Conservation (phyloP, 2,797 vertebrate genomes). For the Epinephelus awoara region DNA sequence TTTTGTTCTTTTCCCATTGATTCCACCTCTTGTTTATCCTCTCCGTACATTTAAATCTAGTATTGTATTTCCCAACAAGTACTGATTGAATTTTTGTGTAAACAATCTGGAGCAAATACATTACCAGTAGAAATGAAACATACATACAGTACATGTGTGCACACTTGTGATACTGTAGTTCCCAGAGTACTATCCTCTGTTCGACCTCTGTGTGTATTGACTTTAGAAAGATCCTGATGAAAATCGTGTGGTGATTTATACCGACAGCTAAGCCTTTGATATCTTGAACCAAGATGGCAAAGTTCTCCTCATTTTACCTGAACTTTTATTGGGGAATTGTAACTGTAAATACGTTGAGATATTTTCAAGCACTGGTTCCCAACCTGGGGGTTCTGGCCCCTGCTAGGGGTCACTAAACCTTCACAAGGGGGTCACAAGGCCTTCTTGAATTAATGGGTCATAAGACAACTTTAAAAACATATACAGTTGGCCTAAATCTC, state of each 20-base stretch:
- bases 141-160: not conserved
- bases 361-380: no score
- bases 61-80: constrained; percentile 24
- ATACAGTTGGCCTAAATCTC: no score
- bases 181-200: constrained; percentile 26
- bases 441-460: no score
- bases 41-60: not conserved
- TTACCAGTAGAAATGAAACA: constrained; percentile 24
- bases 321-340: no score
- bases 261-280: constrained; percentile 50
- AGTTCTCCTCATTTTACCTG: constrained; percentile 19
- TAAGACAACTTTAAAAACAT: no score
- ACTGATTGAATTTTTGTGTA: constrained; percentile 19
- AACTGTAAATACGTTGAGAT: no score
- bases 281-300: constrained; percentile 45
- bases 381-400: no score
- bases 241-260: constrained; percentile 59
- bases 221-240: constrained; percentile 45
- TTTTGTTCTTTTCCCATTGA: constrained; percentile 49
- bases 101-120: constrained; percentile 35
- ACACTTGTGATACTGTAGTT: constrained; percentile 2
- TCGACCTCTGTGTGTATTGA: constrained; percentile 48
- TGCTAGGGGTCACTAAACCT: no score
- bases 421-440: no score
- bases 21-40: constrained; percentile 53